These are phyloP conservation scores for Cydia fagiglandana DNA, from an alignment of 1,140 invertebrate genomes.

Conservation along the genomic window DNA sequence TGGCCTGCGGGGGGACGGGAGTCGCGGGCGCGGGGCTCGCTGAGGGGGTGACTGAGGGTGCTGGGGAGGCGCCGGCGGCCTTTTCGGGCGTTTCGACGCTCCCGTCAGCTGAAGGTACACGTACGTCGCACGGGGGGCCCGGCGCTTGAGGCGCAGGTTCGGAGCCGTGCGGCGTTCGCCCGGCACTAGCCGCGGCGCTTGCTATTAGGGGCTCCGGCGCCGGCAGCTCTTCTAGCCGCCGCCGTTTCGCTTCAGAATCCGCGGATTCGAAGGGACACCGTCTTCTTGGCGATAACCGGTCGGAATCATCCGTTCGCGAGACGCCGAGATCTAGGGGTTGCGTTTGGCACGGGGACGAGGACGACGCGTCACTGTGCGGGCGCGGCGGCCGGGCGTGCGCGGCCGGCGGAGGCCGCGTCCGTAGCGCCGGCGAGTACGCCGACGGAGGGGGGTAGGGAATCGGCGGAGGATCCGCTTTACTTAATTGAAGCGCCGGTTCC, in stretches of 20 bases:
- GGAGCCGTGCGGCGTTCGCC: constrained; percentile 65
- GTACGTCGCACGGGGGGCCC: constrained; percentile 77
- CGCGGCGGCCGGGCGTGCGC: constrained; percentile 66
- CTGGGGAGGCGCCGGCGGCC: constrained; percentile 75
- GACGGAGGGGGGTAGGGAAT: constrained; percentile 81
- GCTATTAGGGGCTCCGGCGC: constrained; percentile 81
- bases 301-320: constrained; percentile 73
- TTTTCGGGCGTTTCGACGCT: constrained; percentile 81
- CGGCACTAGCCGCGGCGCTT: constrained; percentile 86
- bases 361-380: constrained; percentile 77
- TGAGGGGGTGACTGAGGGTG: constrained; percentile 58
- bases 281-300: constrained; percentile 79
- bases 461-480: constrained; percentile 84
- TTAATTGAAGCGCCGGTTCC: constrained; percentile 81
- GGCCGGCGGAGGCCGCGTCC: constrained; percentile 52
- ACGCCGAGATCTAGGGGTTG: constrained; percentile 88
- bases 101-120: constrained; percentile 79
- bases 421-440: constrained; percentile 60
- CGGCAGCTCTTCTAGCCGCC: constrained; percentile 65
- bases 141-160: constrained; percentile 79
- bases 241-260: constrained; percentile 58
- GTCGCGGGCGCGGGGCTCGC: constrained; percentile 66
- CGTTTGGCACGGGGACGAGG: constrained; percentile 80
- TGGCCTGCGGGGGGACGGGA: constrained; percentile 52
- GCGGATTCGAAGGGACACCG: constrained; percentile 67